Evolutionary conservation across 2,888 invertebrate species (phyloP).

Genomic region (Ectemnius cavifrons): DNA sequence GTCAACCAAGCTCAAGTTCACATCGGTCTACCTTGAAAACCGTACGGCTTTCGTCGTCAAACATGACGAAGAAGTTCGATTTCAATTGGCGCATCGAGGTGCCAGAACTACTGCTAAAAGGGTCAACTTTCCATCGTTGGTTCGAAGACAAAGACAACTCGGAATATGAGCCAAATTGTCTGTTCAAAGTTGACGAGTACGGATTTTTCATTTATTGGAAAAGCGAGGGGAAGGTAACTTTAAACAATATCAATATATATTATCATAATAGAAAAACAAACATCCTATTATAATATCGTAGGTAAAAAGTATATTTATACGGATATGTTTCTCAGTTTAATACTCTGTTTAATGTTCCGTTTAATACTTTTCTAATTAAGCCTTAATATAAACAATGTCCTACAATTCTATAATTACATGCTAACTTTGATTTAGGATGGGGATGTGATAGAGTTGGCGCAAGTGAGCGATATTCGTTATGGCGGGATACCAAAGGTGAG

Average conservation of each 20-base stretch:
- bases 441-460: constrained; percentile 75
- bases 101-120: constrained; percentile 81
- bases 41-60: constrained; percentile 14
- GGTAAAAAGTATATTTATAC: no score
- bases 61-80: constrained; percentile 84
- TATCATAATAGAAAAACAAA: background rate
- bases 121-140: constrained; percentile 83
- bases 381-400: no score
- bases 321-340: background rate
- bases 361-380: no score
- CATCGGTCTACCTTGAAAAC: constrained; percentile 23
- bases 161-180: constrained; percentile 80
- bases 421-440: constrained; percentile 66
- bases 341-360: background rate
- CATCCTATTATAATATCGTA: background rate
- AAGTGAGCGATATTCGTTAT: constrained; percentile 76
- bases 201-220: constrained; percentile 85
- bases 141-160: constrained; percentile 83
- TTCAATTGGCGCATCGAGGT: constrained; percentile 84
- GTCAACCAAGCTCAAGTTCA: constrained; percentile 37
- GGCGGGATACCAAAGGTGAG: constrained; percentile 74
- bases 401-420: no score
- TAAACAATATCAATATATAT: background rate
- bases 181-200: constrained; percentile 82
- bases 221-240: constrained; percentile 79